Base-by-base conservation (phyloP, 2,113 vertebrate genomes). In the Pteropus alecto region DNA sequence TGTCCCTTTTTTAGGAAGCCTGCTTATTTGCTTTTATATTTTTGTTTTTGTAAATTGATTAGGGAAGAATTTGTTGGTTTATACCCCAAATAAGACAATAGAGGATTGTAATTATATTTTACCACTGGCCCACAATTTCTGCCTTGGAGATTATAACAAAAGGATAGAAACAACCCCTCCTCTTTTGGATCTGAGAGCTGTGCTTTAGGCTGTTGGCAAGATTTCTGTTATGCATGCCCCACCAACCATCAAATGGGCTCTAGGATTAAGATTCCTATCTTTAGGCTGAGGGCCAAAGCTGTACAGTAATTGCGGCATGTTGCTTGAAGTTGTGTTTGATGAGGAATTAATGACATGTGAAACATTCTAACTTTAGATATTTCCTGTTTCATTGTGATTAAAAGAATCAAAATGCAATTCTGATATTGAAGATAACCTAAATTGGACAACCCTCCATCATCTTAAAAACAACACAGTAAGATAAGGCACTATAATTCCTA, bases 31-130 rank as follows among this genome's bases (percentile, higher is more conserved):
- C 38, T 77, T 96, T 95, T 93, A 68, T 71, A 46, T 84, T 60
- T 94, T 86, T 96, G 63, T 89, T 81, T 95, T 60, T 82, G 2
- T 74, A 96, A 95, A 61, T 84, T 92, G 60, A 96, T 96, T 90
- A 95, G 30, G 15, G 6, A 95, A 26, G 5, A 84, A 88, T 35
- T 79, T 93, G 21, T 86, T 96, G 87, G 38, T 56, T 93, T 94
- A 71, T 84, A 78, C 6, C 13, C 9, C 24, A 91, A 95, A 68
- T 86, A 93, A 84, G 38, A 90, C 93, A 96, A 85, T 54, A 71
- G 60, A 94, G 60, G 90, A 46, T 46, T 93, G 3, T 94, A 96
- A 98, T 97, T 93, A 82, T 93, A 77, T 95, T 87, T 94, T 38
- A 79, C 30, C 24, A 41, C 67, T 81, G n/a, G 90, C 30, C 74